Conservation (phyloP, 2,113 vertebrate species). For the Dromiciops gliroides region DNA sequence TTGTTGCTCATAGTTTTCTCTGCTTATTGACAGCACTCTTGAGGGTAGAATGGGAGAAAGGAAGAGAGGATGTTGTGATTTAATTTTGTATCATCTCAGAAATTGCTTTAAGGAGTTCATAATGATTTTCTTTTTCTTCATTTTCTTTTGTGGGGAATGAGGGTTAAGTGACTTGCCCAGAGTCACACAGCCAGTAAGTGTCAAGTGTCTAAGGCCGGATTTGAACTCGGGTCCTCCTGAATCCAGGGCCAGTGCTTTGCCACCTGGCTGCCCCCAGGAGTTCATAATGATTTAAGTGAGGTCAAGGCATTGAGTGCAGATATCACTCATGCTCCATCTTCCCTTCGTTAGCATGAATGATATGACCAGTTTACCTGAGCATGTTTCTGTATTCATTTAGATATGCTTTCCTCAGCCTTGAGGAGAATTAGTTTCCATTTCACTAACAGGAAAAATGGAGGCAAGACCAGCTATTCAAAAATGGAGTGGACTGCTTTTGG, state of each 20-base stretch:
- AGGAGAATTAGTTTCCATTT: background rate
- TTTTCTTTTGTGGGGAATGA: too few species aligned
- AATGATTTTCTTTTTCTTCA: too few species aligned
- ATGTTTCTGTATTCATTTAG: background rate
- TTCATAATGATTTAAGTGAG: background rate
- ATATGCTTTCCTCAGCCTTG: background rate
- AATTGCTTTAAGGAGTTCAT: slow-evolving; percentile 26
- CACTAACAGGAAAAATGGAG: background rate
- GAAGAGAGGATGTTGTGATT: background rate
- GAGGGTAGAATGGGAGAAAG: slow-evolving; percentile 27
- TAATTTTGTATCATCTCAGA: slow-evolving; percentile 1
- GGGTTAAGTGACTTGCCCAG: too few species aligned
- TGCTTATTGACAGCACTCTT: slow-evolving; percentile 43
- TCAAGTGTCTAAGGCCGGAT: too few species aligned
- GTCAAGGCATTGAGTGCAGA: background rate
- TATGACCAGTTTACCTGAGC: background rate
- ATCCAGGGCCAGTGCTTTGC: too few species aligned
- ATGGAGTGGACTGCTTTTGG: background rate
- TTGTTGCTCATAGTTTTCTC: slow-evolving; percentile 16
- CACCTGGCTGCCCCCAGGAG: too few species aligned
- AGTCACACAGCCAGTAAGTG: too few species aligned
- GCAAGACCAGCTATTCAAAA: background rate
- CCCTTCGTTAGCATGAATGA: background rate
- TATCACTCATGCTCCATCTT: background rate
- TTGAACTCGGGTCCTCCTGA: too few species aligned